phyloP scores from a whole-genome alignment of 2,797 vertebrate genomes.

The Ambastaia sidthimunki region DNA sequence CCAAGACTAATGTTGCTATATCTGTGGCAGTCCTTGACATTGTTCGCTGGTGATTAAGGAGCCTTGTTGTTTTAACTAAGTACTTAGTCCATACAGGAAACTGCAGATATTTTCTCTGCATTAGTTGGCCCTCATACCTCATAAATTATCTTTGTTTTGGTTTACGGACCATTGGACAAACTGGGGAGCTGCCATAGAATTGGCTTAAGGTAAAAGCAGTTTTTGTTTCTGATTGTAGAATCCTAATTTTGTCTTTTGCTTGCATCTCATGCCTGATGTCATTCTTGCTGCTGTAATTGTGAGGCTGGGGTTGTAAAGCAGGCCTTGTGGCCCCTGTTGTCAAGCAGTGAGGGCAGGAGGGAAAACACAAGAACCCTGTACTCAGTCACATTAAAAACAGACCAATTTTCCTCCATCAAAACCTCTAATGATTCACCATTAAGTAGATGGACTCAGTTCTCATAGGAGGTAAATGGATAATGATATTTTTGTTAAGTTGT shows the following conservation, averaged over 20 bases:
- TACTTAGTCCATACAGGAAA: slow-evolving; percentile 56
- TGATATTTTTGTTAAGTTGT: slow-evolving; percentile 69
- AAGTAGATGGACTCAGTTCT: slow-evolving; percentile 58
- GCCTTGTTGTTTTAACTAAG: slow-evolving; percentile 62
- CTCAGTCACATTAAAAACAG: slow-evolving; percentile 68
- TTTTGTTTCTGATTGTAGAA: slow-evolving; percentile 47
- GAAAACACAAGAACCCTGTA: slow-evolving; percentile 66
- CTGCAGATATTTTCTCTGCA: slow-evolving; percentile 58
- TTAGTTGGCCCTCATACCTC: slow-evolving; percentile 59
- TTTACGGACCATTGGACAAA: slow-evolving; percentile 62
- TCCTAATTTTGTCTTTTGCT: slow-evolving; percentile 47
- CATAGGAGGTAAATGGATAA: slow-evolving; percentile 57
- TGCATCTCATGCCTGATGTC: slow-evolving; percentile 49
- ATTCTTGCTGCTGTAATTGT: slow-evolving; percentile 56
- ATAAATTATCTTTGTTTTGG: slow-evolving; percentile 67
- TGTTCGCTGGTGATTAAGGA: slow-evolving; percentile 53
- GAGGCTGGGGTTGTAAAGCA: slow-evolving; percentile 19
- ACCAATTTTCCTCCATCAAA: slow-evolving; percentile 76
- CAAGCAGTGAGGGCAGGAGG: slow-evolving; percentile 34
- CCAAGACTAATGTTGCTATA: slow-evolving; percentile 62
- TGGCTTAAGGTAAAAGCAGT: slow-evolving; percentile 61
- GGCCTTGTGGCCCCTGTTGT: slow-evolving; percentile 49
- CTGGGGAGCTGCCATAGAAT: slow-evolving; percentile 52
- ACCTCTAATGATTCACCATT: slow-evolving; percentile 73
- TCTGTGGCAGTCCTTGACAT: slow-evolving; percentile 38